Evolutionary conservation across 2,113 vertebrate genomes (phyloP), one percentile per base, ranked within the genome.

Genomic region (Gambusia holbrooki): DNA sequence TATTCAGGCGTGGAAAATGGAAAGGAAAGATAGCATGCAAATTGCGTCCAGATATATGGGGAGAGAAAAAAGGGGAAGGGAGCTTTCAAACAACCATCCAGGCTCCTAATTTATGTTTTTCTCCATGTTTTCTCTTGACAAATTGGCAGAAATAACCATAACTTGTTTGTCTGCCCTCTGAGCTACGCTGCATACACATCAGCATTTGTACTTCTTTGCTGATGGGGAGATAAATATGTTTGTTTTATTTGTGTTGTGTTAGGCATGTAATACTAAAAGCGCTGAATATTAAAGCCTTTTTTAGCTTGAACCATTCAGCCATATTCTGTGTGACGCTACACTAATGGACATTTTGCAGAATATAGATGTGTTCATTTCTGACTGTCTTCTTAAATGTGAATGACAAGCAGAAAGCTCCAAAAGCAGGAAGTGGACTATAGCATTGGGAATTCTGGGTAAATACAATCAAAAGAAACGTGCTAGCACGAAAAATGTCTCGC

Each of bases 1-100:
- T 74, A 76, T 84, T 85, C 69, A 85, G 74, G 76, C 40, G 17
- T 62, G 67, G 73, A 70, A 70, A 86, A 85, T 37, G n/a, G 74
- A 79, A 66, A 62, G 65, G 68, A 35, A 71, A 86, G 77, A 90
- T 80, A 88, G 85, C 69, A 86, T 80, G 76, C 35, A 87, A 76
- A 87, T 79, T 22, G 73, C 54, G 33, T 5, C 22, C 60, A 76
- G 73, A 83, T 63, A 82, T 65, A 62, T 0, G 14, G 30, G 61
- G 66, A 45, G 66, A 63, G 64, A 71, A 30, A 27, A 66, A 69
- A 19, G 35, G 27, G 29, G 68, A 64, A 19, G 40, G 28, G 22
- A 51, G 69, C 35, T 66, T 69, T 74, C 29, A 78, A 72, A 69
- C 17, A 66, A 65, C 32, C 33, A 35, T 69, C 62, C 29, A 77